phyloP scores from a whole-genome alignment of 2,888 invertebrate genomes.

The Maniola hyperantus region DNA sequence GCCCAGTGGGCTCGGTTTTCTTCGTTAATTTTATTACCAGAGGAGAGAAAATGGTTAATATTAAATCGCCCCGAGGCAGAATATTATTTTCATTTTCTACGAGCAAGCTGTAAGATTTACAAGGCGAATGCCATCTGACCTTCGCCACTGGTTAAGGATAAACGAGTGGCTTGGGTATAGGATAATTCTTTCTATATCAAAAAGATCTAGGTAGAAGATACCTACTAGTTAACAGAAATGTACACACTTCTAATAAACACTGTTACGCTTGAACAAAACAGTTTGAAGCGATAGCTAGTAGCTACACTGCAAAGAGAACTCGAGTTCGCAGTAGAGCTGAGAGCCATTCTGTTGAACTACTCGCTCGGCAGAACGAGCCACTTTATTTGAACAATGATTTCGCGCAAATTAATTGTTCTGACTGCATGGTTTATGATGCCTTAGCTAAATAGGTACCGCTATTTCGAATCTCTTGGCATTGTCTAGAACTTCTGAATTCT shows the following conservation, averaged over 20 bases:
- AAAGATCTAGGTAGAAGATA: too few relatives aligned
- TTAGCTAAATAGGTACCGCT: neutral
- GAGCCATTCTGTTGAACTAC: conserved; percentile 20
- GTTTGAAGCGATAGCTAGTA: conserved; percentile 13
- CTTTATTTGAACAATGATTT: conserved; percentile 28
- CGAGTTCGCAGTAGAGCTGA: conserved; percentile 17
- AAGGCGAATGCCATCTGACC: neutral
- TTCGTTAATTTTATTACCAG: too few relatives aligned
- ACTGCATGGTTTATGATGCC: neutral
- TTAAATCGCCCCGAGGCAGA: too few relatives aligned
- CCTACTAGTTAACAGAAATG: neutral
- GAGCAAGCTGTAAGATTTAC: neutral
- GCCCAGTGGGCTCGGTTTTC: neutral
- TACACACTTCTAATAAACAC: neutral
- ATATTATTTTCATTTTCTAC: neutral
- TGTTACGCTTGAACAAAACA: conserved; percentile 3
- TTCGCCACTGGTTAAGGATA: too few relatives aligned
- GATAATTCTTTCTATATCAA: too few relatives aligned
- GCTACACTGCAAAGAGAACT: conserved; percentile 15
- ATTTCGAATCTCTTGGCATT: neutral
- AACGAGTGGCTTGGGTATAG: too few relatives aligned
- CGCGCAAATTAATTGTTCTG: conserved; percentile 19
- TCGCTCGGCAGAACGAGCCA: conserved; percentile 16
- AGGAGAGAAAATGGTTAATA: too few relatives aligned
- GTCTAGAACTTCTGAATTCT: too few relatives aligned